A percentile compares a stretch with the other conserved stretches of the same genome.
Conservation (phyloP, 2,888 invertebrate species). For the Megaustenia siamemsis region DNA sequence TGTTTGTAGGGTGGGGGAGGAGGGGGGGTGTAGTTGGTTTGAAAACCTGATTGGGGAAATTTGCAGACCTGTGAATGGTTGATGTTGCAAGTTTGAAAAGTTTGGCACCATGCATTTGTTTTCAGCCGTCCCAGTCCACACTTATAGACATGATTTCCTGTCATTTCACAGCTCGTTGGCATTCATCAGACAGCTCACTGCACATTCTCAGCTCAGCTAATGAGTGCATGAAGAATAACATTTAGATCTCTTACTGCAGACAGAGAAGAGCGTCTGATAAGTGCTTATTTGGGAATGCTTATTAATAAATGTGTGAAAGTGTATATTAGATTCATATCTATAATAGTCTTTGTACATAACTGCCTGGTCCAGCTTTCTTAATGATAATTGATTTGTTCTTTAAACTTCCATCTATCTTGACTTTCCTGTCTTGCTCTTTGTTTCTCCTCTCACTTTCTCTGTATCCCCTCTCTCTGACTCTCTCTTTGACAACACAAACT, state of each 20-base stretch:
- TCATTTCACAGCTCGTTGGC: conserved; percentile 43
- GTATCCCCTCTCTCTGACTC: too few species aligned
- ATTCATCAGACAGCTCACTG: conserved; percentile 25
- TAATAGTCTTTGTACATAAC: neutral
- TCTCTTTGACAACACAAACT: conserved; percentile 4
- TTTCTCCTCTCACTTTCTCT: too few species aligned
- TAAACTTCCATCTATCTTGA: neutral
- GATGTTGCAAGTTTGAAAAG: conserved; percentile 28
- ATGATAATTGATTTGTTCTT: neutral
- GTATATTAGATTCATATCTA: neutral
- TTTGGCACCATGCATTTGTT: conserved; percentile 47
- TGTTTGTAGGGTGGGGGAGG: neutral
- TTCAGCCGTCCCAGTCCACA: conserved; percentile 48
- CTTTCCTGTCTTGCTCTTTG: too few species aligned
- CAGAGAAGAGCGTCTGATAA: conserved; percentile 27
- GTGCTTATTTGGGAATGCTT: conserved; percentile 47
- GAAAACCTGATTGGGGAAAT: neutral
- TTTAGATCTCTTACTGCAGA: too few species aligned
- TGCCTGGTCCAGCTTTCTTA: neutral
- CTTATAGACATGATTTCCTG: conserved; percentile 32
- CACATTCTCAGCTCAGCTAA: neutral
- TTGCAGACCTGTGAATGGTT: neutral
- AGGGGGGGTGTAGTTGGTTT: neutral
- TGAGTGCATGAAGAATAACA: neutral
- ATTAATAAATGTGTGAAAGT: neutral